Evolutionary conservation across 2,888 invertebrate species (phyloP), one percentile per base, ranked within the genome.

Genomic region (Galeruca laticollis): DNA sequence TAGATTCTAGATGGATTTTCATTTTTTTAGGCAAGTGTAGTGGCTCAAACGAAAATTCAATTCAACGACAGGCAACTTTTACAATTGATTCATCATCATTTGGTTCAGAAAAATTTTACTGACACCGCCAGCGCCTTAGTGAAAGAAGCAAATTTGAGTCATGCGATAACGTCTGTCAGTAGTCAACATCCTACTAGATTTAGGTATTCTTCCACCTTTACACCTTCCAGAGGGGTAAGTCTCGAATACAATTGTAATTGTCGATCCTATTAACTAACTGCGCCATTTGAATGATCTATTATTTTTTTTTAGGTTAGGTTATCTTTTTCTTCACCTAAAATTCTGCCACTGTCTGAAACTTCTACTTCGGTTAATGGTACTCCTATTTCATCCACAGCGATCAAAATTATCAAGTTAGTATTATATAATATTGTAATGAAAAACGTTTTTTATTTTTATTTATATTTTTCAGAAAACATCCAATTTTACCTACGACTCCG

Each of bases 51-150:
- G 0, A 92, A 94, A 74, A 98, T 99, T 71, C 93, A 93, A 81
- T 99, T 95, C 88, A 96, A 98, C 85, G 96, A 97, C 83, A 91
- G 93, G 54, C 98, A 99, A 84, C 87, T 99, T 40, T 90, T 97
- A 76, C 95, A 97, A 83, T 87, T 99, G 11, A 97, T 99, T 57
- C 92, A 95, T 80, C 93, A 95, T 68, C 97, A 98, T 87, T 88
- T 99, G 63, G 82, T 90, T 37, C 89, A 90, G 2, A 92, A 94
- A 78, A 97, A 95, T 0, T 88, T 94, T 60, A 70, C 82, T 0
- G 92, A 93, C 63, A 90, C 94, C 13, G 97, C 97, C 0, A 86
- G 89, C 0, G 86, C 88, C 60, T 86, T 98, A 73, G 91, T 92
- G 78, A 89, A 90, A 69, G 97, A 98, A 86, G 96, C 95, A 0